Conservation (phyloP, 2,888 invertebrate genomes). For the Aphidius colemani region DNA sequence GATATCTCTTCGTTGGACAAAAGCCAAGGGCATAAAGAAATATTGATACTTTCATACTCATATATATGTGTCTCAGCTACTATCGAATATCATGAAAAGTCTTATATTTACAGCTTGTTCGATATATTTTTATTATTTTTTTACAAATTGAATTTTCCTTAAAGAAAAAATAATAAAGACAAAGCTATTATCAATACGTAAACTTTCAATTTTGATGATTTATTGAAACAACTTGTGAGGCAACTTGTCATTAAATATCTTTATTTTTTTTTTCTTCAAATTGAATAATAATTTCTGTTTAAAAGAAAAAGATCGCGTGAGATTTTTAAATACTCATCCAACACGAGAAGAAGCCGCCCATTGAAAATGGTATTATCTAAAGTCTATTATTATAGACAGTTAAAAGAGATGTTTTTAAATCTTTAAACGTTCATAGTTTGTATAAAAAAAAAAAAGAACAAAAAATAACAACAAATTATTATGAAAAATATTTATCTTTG, state of each 20-base stretch:
- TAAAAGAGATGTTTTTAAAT: slow-evolving; percentile 42
- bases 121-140: too few species aligned
- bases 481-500: slow-evolving; percentile 44
- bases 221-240: too few species aligned
- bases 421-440: slow-evolving; percentile 45
- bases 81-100: too few species aligned
- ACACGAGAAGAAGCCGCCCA: slow-evolving; percentile 13
- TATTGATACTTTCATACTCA: background rate
- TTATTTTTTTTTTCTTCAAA: background rate
- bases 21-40: slow-evolving; percentile 10
- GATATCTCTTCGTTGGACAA: slow-evolving; percentile 7
- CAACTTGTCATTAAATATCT: background rate
- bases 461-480: slow-evolving; percentile 29
- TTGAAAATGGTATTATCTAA: slow-evolving; percentile 25
- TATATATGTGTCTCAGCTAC: too few species aligned
- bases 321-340: slow-evolving; percentile 23
- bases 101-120: too few species aligned
- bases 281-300: background rate
- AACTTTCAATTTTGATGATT: background rate
- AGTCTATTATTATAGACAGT: slow-evolving; percentile 45
- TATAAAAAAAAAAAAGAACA: slow-evolving; percentile 22
- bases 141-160: too few species aligned
- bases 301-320: background rate
- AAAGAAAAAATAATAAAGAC: too few species aligned
- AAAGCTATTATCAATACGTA: background rate